Percentiles rank a stretch among this genome's conserved stretches.
phyloP scores from a whole-genome alignment of 2,113 vertebrate genomes.

The Lepisosteus oculatus region DNA sequence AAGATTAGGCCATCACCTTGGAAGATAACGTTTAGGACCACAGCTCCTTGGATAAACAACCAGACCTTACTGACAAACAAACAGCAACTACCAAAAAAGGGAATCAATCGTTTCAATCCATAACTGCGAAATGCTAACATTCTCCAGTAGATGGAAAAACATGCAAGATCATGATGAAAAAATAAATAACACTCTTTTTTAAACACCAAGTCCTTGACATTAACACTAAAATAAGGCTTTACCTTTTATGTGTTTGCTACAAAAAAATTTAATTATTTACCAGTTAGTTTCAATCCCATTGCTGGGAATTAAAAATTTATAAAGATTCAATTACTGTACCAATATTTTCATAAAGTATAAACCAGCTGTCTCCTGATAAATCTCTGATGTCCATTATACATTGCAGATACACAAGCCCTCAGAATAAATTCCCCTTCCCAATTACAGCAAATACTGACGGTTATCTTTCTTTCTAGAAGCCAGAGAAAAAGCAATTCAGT shows the following conservation, averaged over 20 bases:
- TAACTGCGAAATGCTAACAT: neutral
- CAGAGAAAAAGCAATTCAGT: too few relatives aligned
- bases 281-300: slow-evolving; percentile 9
- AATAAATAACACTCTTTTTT: neutral
- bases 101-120: slow-evolving; percentile 1
- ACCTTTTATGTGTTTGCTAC: slow-evolving; percentile 1
- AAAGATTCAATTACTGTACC: slow-evolving; percentile 16
- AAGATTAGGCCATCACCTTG: too few relatives aligned
- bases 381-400: neutral
- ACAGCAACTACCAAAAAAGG: neutral
- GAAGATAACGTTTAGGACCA: too few relatives aligned
- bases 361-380: slow-evolving; percentile 3
- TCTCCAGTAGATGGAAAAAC: neutral
- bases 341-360: slow-evolving; percentile 10
- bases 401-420: neutral
- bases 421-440: neutral
- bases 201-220: neutral
- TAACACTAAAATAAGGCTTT: neutral
- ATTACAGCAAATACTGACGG: too few relatives aligned
- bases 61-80: neutral
- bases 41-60: too few relatives aligned
- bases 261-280: slow-evolving; percentile 15
- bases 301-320: slow-evolving; percentile 12
- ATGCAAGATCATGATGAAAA: neutral
- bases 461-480: too few relatives aligned